These are phyloP conservation scores for Nicator chloris DNA, from an alignment of 2,113 vertebrate species.

Conservation along the genomic window DNA sequence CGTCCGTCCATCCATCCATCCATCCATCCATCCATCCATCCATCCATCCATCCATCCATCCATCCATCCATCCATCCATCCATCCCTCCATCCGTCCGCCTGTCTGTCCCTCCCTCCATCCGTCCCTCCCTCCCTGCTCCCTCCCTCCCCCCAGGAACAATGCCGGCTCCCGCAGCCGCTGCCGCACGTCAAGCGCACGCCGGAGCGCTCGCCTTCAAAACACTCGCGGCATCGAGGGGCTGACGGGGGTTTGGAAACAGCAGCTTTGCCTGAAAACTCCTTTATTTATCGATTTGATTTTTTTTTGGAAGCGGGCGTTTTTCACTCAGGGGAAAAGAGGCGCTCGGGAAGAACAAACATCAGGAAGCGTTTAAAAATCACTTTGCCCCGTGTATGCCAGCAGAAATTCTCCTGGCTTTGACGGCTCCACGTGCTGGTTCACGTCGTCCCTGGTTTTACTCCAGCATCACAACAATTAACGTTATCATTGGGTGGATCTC, in stretches of 20 bases:
- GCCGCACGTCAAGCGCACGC: not conserved
- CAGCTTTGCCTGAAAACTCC: not conserved
- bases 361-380: not conserved
- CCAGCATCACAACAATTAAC: not conserved
- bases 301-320: not conserved
- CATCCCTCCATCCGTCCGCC: rapidly evolving
- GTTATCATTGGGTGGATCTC: rapidly evolving
- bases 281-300: not conserved
- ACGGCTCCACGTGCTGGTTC: not conserved
- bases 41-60: too few relatives aligned
- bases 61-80: not conserved
- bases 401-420: not conserved
- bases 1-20: too few relatives aligned
- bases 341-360: not conserved
- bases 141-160: not conserved
- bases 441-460: rapidly evolving
- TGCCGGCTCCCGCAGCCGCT: not conserved
- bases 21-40: too few relatives aligned
- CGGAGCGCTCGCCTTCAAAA: not conserved
- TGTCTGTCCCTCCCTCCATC: rapidly evolving
- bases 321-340: not conserved
- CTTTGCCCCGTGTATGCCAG: not conserved
- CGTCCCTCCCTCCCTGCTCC: not conserved
- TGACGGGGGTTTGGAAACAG: not conserved
- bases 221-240: not conserved